Conservation (phyloP, 2,113 vertebrate species). For the Halcyon senegalensis region DNA sequence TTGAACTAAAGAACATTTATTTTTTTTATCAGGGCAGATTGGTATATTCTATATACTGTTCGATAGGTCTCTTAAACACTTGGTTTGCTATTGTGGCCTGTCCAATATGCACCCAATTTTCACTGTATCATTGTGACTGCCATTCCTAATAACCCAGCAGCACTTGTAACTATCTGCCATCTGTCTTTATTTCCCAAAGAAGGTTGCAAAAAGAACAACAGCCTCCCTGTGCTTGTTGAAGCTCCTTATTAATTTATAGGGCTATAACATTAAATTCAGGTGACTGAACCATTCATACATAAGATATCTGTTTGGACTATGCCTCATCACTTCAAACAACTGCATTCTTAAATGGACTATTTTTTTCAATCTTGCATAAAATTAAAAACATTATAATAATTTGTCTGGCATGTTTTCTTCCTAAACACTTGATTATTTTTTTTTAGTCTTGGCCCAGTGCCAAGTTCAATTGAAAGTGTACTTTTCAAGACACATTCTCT, state of each 20-base stretch:
- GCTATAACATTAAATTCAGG: not conserved
- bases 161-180: not conserved
- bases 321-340: not conserved
- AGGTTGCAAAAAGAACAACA: not conserved
- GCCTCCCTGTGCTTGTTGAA: not conserved
- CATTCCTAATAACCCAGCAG: not conserved
- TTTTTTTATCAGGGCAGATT: not conserved
- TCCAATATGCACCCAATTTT: not conserved
- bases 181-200: not conserved
- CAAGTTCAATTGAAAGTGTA: slow-evolving; percentile 4
- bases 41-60: not conserved
- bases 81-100: not conserved
- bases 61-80: not conserved
- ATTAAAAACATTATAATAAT: not conserved
- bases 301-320: not conserved
- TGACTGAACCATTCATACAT: slow-evolving; percentile 20
- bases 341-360: not conserved
- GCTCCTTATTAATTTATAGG: not conserved
- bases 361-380: not conserved
- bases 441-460: not conserved
- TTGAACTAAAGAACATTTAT: not conserved
- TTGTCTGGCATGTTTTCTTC: not conserved
- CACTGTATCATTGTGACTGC: not conserved
- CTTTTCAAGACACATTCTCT: slow-evolving; percentile 9
- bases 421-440: not conserved